Evolutionary conservation across 2,797 vertebrate species (phyloP).

Genomic region (Urocyon cinereoargenteus): DNA sequence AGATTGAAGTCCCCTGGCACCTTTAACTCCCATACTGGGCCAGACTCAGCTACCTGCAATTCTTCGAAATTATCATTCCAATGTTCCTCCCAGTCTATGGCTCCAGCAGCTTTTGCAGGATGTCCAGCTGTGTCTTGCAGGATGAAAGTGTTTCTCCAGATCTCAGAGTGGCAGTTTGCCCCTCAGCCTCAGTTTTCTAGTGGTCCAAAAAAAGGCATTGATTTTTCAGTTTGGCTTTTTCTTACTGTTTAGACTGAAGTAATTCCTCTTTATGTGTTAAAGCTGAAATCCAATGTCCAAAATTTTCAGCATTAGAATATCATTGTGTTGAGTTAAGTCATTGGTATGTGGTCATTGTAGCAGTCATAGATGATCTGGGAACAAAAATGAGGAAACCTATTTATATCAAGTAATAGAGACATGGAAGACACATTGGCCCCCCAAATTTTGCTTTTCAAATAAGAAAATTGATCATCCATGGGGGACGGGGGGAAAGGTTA

Average conservation of each 20-base stretch:
- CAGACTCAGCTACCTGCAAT: not conserved
- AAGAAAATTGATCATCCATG: not conserved
- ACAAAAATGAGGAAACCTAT: not conserved
- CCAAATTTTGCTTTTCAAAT: constrained; percentile 15
- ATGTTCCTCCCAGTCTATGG: not conserved
- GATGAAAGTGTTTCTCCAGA: not conserved
- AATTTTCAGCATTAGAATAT: not conserved
- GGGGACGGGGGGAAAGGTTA: not conserved
- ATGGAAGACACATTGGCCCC: not conserved
- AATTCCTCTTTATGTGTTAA: not conserved
- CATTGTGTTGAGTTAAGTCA: not conserved
- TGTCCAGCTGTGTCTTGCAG: not conserved
- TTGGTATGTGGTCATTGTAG: not conserved
- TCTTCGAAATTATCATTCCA: not conserved
- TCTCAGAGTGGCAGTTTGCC: not conserved
- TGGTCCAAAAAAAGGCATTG: not conserved
- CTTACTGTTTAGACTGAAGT: not conserved
- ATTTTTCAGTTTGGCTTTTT: not conserved
- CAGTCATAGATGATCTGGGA: not conserved
- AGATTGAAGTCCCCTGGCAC: not conserved
- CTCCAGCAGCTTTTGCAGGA: not conserved
- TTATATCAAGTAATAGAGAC: not conserved
- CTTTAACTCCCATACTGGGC: not conserved
- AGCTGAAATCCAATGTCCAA: not conserved
- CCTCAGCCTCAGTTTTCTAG: not conserved